Base-by-base conservation (phyloP, 2,797 vertebrate species). In the Bovichtus variegatus region DNA sequence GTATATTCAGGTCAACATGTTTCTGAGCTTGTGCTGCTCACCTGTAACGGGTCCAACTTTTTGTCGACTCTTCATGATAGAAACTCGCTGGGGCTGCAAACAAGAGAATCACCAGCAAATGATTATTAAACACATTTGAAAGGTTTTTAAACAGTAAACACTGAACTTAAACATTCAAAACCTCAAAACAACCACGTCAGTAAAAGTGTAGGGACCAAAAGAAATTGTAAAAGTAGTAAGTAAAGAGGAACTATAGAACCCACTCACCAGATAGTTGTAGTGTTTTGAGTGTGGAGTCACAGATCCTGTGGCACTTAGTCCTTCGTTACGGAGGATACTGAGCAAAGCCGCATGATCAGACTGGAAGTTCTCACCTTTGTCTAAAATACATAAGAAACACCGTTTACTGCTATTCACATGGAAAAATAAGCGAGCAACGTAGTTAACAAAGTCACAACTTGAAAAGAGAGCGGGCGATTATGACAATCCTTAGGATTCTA, bases 11-110 rank as follows among this genome's bases (percentile, higher is more conserved):
- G 16, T 0, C 34, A 13, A 25, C 4, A 18, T 16, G 12, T 54
- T 50, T 15, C 21, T 2, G 18, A n/a, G 49, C 16, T 15, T 34
- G 8, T 54, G 13, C 83, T 50, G 13, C 82, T 80, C 18, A 95
- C 94, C 94, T 85, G 87, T 7, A 19, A 38, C 23, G 13, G 70
- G 16, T 55, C 72, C 87, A 44, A 74, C 38, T 73, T 90, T 91
- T 53, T 76, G 80, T 44, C n/a, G 81, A 76, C 67, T 91, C 83
- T 91, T 94, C 92, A 87, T 87, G 59, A 94, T 36, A 6, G 93
- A 91, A 61, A 94, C 91, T 85, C 92, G 89, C 78, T 91, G 90
- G 15, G 93, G 92, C 94, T 95, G 86, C 51, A 78, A 75, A 78
- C 57, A 74, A 62, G n/a, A 72, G 4, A 15, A 70, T 47, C 21